Percentiles rank a stretch among this genome's conserved stretches.
These are phyloP conservation scores for Campaea margaritaria DNA, from an alignment of 2,888 invertebrate genomes.

Conservation along the genomic window DNA sequence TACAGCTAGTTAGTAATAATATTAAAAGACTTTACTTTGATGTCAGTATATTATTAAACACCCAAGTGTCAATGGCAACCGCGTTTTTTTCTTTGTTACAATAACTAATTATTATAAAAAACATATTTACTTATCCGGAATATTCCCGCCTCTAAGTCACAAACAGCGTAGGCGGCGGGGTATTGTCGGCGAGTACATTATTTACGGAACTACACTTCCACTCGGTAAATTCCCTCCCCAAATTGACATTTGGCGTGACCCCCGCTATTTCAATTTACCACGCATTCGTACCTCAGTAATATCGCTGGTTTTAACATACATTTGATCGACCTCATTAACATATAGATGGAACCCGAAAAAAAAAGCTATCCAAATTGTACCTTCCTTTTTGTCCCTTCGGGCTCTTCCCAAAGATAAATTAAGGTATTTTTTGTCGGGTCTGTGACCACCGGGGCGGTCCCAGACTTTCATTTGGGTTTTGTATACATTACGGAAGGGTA, in stretches of 20 bases:
- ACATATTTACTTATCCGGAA: too few relatives aligned
- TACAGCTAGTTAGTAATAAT: too few relatives aligned
- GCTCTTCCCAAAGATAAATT: constrained; percentile 63
- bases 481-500: constrained; percentile 55
- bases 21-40: too few relatives aligned
- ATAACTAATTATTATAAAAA: too few relatives aligned
- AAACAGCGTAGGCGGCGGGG: too few relatives aligned
- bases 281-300: constrained; percentile 58
- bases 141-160: too few relatives aligned
- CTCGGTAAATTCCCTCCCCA: constrained; percentile 30
- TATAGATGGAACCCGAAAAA: constrained; percentile 67
- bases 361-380: constrained; percentile 63
- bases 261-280: constrained; percentile 63
- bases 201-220: too few relatives aligned
- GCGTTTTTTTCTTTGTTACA: too few relatives aligned
- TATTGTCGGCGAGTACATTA: too few relatives aligned
- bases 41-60: too few relatives aligned
- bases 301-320: constrained; percentile 67
- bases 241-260: constrained; percentile 53
- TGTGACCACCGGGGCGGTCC: constrained; percentile 57
- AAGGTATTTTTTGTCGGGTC: constrained; percentile 55
- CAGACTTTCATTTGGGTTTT: constrained; percentile 57
- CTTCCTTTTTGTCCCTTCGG: constrained; percentile 59
- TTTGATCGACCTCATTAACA: constrained; percentile 72
- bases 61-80: too few relatives aligned